A percentile compares a stretch with the other conserved stretches of the same genome.
Conservation (phyloP, 2,113 vertebrate genomes). For the Salvator merianae region DNA sequence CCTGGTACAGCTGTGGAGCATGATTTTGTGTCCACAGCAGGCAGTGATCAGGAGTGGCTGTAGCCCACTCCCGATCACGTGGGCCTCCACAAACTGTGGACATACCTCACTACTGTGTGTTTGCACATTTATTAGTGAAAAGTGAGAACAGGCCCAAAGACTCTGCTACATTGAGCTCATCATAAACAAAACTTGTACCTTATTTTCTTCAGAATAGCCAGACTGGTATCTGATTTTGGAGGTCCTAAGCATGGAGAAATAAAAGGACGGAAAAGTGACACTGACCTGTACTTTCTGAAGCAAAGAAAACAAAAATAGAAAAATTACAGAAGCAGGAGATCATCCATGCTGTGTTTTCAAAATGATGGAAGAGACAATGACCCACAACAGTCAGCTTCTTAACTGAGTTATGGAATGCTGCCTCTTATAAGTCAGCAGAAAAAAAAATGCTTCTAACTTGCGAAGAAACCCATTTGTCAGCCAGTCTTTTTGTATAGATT, state of each 20-base stretch:
- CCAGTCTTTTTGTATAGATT: slow-evolving; percentile 3
- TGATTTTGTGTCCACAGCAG: too few relatives aligned
- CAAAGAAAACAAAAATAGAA: slow-evolving; percentile 5
- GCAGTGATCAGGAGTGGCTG: too few relatives aligned
- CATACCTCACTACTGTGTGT: too few relatives aligned
- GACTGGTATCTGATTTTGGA: not conserved
- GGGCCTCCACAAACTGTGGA: too few relatives aligned
- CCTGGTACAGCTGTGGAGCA: too few relatives aligned
- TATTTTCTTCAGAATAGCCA: not conserved
- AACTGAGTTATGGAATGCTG: slow-evolving; percentile 11
- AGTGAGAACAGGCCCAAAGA: too few relatives aligned
- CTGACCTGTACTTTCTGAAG: not conserved
- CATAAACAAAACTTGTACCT: too few relatives aligned
- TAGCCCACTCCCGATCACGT: too few relatives aligned
- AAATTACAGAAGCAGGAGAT: not conserved
- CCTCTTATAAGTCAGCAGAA: not conserved
- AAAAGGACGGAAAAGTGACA: not conserved
- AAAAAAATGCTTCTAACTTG: not conserved
- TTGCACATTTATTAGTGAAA: too few relatives aligned
- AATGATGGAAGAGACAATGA: slow-evolving; percentile 8
- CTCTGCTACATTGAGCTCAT: not conserved
- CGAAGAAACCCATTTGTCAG: slow-evolving; percentile 3
- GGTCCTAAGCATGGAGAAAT: not conserved
- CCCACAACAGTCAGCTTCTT: slow-evolving; percentile 14
- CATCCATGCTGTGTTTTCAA: not conserved